A percentile compares a stretch with the other conserved stretches of the same genome.
phyloP scores from a whole-genome alignment of 2,888 invertebrate species.

The Synanthedon formicaeformis region DNA sequence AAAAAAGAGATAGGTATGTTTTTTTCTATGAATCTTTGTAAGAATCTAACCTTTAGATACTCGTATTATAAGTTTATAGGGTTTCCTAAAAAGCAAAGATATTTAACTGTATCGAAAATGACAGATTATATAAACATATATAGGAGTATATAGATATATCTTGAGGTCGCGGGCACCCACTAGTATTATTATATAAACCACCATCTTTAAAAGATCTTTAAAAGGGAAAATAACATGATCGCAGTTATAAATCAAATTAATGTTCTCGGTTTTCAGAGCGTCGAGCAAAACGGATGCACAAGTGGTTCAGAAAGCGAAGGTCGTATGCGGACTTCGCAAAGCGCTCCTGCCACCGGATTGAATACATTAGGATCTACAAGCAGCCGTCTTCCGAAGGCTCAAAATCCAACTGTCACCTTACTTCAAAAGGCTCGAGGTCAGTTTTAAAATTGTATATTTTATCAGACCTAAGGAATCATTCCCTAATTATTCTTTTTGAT shows the following conservation, averaged over 20 bases:
- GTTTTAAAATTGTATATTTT: constrained; percentile 3
- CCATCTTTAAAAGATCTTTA: not conserved
- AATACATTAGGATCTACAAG: constrained; percentile 51
- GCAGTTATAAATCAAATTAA: not conserved
- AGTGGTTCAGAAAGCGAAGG: constrained; percentile 57
- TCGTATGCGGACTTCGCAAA: constrained; percentile 69
- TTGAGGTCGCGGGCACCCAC: too few relatives aligned
- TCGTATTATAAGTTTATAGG: too few relatives aligned
- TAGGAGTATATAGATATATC: too few relatives aligned
- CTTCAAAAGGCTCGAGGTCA: constrained; percentile 90
- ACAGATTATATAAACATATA: too few relatives aligned
- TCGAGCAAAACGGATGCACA: constrained; percentile 57
- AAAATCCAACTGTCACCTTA: constrained; percentile 88
- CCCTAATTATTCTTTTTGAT: too few relatives aligned
- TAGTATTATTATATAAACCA: too few relatives aligned
- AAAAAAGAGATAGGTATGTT: too few relatives aligned
- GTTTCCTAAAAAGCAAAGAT: too few relatives aligned
- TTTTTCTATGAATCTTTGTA: too few relatives aligned
- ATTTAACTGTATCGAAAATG: too few relatives aligned
- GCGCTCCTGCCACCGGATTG: constrained; percentile 74
- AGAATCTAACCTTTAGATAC: too few relatives aligned
- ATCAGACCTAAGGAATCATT: not conserved
- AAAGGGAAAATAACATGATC: not conserved
- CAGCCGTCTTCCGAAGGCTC: constrained; percentile 78
- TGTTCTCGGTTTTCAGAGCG: constrained; percentile 4